phyloP scores from a whole-genome alignment of 2,888 invertebrate species.

The Parochlus steinenii region DNA sequence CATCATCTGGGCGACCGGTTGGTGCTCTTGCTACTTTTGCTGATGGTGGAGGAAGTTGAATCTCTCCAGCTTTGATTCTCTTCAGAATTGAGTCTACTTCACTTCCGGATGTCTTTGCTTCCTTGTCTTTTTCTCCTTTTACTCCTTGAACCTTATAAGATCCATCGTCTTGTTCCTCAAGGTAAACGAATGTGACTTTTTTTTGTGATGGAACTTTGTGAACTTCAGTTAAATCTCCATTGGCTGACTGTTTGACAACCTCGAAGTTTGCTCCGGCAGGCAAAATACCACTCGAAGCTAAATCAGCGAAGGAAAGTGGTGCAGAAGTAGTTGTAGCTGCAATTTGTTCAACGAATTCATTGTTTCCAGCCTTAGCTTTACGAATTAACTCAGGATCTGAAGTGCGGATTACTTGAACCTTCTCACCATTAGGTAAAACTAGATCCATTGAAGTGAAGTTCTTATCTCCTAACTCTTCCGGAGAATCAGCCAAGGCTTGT shows the following conservation, averaged over 20 bases:
- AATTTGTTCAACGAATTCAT: slow-evolving; percentile 23
- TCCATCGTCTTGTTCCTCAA: slow-evolving; percentile 74
- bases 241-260: slow-evolving; percentile 55
- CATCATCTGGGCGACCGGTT: no score
- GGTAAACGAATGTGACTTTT: slow-evolving; percentile 71
- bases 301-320: slow-evolving; percentile 57
- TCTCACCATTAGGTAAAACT: slow-evolving; percentile 55
- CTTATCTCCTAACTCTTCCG: slow-evolving; percentile 43
- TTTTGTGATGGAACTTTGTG: slow-evolving; percentile 45
- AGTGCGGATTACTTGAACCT: slow-evolving; percentile 54
- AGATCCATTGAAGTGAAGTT: slow-evolving; percentile 59
- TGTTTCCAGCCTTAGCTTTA: slow-evolving; percentile 19
- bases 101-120: slow-evolving; percentile 45
- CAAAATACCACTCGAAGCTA: slow-evolving; percentile 56
- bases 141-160: slow-evolving; percentile 73
- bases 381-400: slow-evolving; percentile 48
- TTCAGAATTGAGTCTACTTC: slow-evolving; percentile 68
- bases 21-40: slow-evolving; percentile 24
- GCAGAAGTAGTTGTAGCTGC: slow-evolving; percentile 34
- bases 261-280: slow-evolving; percentile 69
- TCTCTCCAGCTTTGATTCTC: slow-evolving; percentile 64
- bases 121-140: slow-evolving; percentile 55
- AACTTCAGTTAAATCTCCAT: slow-evolving; percentile 56
- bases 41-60: slow-evolving; percentile 53
- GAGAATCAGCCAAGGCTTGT: slow-evolving; percentile 52